Evolutionary conservation across 2,888 invertebrate genomes (phyloP).

Genomic region (Lasioglossum marginatum): DNA sequence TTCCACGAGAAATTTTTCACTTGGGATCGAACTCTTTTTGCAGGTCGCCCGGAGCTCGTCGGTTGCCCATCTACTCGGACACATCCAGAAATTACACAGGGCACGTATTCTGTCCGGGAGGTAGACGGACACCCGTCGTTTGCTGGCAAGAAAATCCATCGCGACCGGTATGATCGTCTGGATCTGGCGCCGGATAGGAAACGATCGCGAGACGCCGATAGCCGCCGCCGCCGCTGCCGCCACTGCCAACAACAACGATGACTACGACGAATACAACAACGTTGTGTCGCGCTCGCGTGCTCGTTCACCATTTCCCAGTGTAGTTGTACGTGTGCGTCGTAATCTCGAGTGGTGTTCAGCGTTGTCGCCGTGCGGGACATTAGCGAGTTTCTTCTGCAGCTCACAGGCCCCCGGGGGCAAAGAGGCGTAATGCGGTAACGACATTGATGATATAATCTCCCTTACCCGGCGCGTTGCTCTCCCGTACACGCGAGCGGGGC

Average conservation of each 20-base stretch:
- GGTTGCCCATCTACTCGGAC: constrained; percentile 12
- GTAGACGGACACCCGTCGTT: constrained; percentile 51
- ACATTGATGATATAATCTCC: constrained; percentile 82
- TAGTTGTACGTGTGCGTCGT: not conserved
- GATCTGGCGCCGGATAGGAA: constrained; percentile 43
- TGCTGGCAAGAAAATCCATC: constrained; percentile 44
- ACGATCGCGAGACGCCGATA: constrained; percentile 42
- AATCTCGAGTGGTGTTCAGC: constrained; percentile 48
- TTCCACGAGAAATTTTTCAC: not conserved
- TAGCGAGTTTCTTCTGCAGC: constrained; percentile 66
- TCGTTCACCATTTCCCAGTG: not conserved
- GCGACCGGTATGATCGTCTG: constrained; percentile 31
- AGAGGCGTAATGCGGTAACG: constrained; percentile 81
- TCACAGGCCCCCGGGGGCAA: constrained; percentile 53
- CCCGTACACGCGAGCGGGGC: constrained; percentile 43
- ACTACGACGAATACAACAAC: not conserved
- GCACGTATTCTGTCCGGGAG: constrained; percentile 24
- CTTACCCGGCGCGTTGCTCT: constrained; percentile 59
- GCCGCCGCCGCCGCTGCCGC: not conserved
- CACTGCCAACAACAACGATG: constrained; percentile 1
- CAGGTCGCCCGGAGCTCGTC: not conserved
- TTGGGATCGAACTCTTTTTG: not conserved
- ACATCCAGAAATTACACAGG: constrained; percentile 28
- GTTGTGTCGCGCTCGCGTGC: constrained; percentile 2
- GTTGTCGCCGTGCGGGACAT: constrained; percentile 69